A percentile compares a stretch with the other conserved stretches of the same genome.
Evolutionary conservation across 2,888 invertebrate species (phyloP).

Genomic region (Callosobruchus maculatus): DNA sequence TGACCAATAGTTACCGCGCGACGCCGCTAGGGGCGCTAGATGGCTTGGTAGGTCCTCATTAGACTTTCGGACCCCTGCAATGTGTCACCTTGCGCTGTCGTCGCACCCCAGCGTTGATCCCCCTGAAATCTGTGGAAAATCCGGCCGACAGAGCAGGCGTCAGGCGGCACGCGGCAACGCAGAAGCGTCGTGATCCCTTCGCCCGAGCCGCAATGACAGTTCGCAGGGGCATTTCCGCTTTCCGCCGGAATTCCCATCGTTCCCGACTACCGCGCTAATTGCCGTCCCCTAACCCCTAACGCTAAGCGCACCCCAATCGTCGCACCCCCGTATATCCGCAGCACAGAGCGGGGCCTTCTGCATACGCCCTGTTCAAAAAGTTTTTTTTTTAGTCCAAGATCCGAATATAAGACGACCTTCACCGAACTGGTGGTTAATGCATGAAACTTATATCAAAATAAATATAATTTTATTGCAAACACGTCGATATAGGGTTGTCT

Average conservation of each 20-base stretch:
- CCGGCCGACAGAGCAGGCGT: background rate
- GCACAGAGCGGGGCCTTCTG: background rate
- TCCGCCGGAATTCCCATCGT: constrained; percentile 44
- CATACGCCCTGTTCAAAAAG: too few species aligned
- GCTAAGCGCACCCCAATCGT: background rate
- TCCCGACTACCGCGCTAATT: constrained; percentile 46
- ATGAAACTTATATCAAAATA: too few species aligned
- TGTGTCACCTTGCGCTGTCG: constrained; percentile 16
- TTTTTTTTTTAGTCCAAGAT: too few species aligned
- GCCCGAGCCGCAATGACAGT: constrained; percentile 8
- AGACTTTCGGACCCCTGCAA: too few species aligned
- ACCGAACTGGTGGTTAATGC: too few species aligned
- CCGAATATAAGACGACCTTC: too few species aligned
- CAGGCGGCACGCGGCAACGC: background rate
- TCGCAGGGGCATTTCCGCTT: constrained; percentile 30
- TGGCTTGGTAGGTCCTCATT: too few species aligned
- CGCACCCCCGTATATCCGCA: background rate
- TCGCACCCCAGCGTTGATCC: constrained; percentile 11
- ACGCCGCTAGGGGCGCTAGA: too few species aligned
- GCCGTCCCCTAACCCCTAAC: constrained; percentile 30
- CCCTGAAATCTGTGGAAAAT: constrained; percentile 8
- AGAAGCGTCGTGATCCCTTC: constrained; percentile 9
- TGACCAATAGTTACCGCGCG: too few species aligned
- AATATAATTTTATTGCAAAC: too few species aligned
- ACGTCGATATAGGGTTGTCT: too few species aligned